Conservation (phyloP, 92 coral and sea anemone species). For the Ricordea florida region DNA sequence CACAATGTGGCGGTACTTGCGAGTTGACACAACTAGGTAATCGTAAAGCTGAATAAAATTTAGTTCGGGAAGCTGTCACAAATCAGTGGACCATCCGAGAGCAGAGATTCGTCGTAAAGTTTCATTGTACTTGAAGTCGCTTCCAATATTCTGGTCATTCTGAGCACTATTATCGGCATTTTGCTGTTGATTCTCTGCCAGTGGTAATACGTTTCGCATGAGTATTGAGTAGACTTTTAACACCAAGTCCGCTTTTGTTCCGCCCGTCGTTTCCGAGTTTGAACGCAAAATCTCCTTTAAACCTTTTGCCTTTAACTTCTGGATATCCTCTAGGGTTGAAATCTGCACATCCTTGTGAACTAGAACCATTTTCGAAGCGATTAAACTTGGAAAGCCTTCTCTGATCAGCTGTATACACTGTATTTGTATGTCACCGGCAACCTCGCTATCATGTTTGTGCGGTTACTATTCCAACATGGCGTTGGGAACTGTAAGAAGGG, state of each 20-base stretch:
- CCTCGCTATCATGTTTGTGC: slow-evolving; percentile 25
- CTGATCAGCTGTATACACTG: slow-evolving; percentile 15
- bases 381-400: neutral
- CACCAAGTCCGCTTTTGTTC: slow-evolving; percentile 49
- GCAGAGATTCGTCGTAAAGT: slow-evolving; percentile 31
- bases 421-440: slow-evolving; percentile 8
- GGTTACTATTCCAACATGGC: slow-evolving; percentile 21
- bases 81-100: slow-evolving; percentile 59
- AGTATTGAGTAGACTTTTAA: slow-evolving; percentile 45
- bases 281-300: slow-evolving; percentile 35
- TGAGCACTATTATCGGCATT: slow-evolving; percentile 1
- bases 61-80: slow-evolving; percentile 31
- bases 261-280: slow-evolving; percentile 43
- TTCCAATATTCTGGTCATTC: slow-evolving; percentile 10
- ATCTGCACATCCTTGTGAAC: slow-evolving; percentile 6
- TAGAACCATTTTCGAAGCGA: slow-evolving; percentile 13
- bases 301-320: slow-evolving; percentile 41
- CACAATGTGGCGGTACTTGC: slow-evolving; percentile 36
- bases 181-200: slow-evolving; percentile 23
- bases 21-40: slow-evolving; percentile 58
- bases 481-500: slow-evolving; percentile 18
- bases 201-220: slow-evolving; percentile 31
- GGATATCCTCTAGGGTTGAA: slow-evolving; percentile 46
- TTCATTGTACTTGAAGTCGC: slow-evolving; percentile 29
- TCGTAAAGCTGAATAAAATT: slow-evolving; percentile 58